A percentile compares a stretch with the other conserved stretches of the same genome.
Evolutionary conservation across 2,113 vertebrate species (phyloP).

Genomic region (Pollimyrus isidori): DNA sequence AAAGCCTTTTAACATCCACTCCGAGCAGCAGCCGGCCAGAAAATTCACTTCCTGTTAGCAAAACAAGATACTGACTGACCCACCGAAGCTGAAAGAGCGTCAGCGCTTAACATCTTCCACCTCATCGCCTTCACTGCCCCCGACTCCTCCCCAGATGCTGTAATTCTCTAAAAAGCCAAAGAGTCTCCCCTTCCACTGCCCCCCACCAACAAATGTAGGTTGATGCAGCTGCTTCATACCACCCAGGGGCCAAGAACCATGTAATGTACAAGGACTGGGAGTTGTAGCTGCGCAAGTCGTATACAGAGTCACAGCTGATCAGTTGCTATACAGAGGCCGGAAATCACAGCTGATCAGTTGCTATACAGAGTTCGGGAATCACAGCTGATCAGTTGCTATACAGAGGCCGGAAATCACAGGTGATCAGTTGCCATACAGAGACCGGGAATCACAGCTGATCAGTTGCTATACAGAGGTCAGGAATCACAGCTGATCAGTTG

Average conservation of each 20-base stretch:
- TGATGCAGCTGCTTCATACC: neutral
- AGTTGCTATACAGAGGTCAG: neutral
- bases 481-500: neutral
- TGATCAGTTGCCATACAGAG: neutral
- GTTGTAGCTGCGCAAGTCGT: neutral
- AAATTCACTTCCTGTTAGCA: neutral
- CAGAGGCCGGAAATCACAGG: neutral
- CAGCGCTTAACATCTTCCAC: neutral
- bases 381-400: neutral
- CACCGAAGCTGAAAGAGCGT: neutral
- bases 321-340: neutral
- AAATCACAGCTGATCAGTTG: neutral
- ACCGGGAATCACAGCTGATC: neutral
- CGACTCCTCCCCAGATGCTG: neutral
- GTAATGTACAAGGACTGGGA: no score
- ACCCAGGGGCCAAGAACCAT: neutral
- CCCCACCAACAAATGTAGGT: neutral
- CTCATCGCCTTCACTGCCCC: neutral
- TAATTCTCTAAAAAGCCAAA: neutral
- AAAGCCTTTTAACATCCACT: slow-evolving; percentile 10
- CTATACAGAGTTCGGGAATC: neutral
- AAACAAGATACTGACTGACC: neutral
- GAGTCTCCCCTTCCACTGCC: neutral
- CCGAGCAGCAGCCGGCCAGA: neutral
- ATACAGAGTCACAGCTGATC: neutral